Base-by-base conservation (phyloP, 2,888 invertebrate species). In the Cerastis rubricosa region DNA sequence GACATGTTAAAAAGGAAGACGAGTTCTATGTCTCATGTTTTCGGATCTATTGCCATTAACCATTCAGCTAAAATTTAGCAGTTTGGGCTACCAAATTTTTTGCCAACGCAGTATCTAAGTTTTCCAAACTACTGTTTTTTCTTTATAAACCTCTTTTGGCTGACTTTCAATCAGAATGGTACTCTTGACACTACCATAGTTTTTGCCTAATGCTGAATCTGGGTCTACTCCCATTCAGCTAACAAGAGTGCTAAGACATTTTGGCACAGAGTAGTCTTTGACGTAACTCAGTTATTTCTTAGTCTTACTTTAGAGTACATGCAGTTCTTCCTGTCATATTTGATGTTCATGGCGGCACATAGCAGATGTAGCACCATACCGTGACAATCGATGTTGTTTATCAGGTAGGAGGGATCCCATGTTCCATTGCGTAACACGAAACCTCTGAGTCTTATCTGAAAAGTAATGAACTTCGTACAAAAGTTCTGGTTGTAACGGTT, bases 321-420 rank as follows among this genome's bases (percentile, higher is more conserved):
- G 35, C 83, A 80, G 0, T 2, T 71, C 25, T 40, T 80, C 14
- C 83, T 80, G 7, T 83, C 83, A 29, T 80, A 78, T 47, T 83
- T 80, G 1, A 80, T 40, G 25, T 71, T 83, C 78, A 80, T 49
- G 2, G 66, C 8, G 1, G 1, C 7, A 35, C 79, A 57, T 1
- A 80, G 0, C 19, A 83, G 3, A 11, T 83, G 79, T 29, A 78
- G 12, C 7, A 78, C 71, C 61, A 80, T 63, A 0, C 80, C 79
- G 8, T 64, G 83, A 2, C 80, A 80, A 29, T 80, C 63, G 35
- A 78, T 4, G 22, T 83, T 83, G n/a, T 78, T 80, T 7, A 78
- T 11, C 3, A 83, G 47, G 0, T 83, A 63, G 9, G 25, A 1
- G 17, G 47, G n/a, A 3, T 71, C 61, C 79, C 79, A 80, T 63